Percentiles rank a stretch among this genome's conserved stretches.
phyloP scores from a whole-genome alignment of 2,797 vertebrate species.

The Lepilemur ruficaudatus region DNA sequence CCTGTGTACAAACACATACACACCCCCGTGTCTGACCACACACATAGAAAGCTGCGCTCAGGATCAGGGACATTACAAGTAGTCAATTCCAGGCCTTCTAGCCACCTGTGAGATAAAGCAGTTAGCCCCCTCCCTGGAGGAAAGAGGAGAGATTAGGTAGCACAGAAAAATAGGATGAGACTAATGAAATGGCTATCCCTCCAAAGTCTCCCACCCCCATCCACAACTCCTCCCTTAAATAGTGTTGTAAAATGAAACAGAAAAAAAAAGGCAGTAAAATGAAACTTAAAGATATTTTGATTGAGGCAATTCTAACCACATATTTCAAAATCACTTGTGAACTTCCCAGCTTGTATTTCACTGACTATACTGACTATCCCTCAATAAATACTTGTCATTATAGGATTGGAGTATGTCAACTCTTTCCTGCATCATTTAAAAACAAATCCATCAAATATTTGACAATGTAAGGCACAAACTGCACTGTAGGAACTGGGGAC shows the following conservation, averaged over 20 bases:
- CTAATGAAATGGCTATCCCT: neutral
- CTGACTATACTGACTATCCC: neutral
- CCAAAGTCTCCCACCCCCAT: neutral
- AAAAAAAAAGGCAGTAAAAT: neutral
- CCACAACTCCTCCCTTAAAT: neutral
- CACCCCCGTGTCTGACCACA: neutral
- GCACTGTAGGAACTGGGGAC: neutral
- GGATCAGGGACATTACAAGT: neutral
- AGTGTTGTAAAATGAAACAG: neutral
- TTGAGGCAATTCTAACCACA: constrained; percentile 38
- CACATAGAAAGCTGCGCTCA: neutral
- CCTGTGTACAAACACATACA: neutral
- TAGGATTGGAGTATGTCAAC: neutral
- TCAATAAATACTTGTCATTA: neutral
- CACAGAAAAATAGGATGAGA: neutral
- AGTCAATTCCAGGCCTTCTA: neutral
- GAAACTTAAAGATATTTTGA: constrained; percentile 16
- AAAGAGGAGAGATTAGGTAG: neutral
- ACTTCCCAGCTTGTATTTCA: constrained; percentile 37
- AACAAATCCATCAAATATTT: neutral
- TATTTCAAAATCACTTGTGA: constrained; percentile 34
- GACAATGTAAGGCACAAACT: neutral
- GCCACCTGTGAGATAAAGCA: neutral
- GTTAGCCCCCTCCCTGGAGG: neutral
- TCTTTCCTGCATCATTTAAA: neutral